phyloP scores from a whole-genome alignment of 2,797 vertebrate genomes.

The Pitangus sulphuratus region DNA sequence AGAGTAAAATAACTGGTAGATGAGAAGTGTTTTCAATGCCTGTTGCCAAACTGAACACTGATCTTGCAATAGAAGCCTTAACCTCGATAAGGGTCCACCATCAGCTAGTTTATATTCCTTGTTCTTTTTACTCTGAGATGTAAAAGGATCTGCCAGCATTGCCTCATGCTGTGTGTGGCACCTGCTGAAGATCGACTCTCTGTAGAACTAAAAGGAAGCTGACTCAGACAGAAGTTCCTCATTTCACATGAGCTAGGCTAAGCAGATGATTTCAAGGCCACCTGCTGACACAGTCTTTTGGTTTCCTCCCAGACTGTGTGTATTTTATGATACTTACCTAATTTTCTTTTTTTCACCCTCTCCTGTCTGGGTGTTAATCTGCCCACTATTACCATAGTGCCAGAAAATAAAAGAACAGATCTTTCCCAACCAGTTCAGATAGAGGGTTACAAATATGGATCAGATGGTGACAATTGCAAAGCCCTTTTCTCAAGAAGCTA shows the following conservation, averaged over 20 bases:
- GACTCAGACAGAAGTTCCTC: neutral
- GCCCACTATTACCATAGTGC: too few relatives aligned
- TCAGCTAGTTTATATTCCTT: neutral
- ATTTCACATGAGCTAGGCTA: neutral
- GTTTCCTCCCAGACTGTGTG: accelerated
- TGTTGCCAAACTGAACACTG: neutral
- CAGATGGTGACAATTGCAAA: neutral
- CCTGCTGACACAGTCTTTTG: neutral
- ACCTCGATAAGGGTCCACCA: neutral
- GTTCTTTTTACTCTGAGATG: neutral
- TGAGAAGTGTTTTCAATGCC: neutral
- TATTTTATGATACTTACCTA: neutral
- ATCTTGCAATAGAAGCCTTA: neutral
- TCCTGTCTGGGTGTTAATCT: neutral
- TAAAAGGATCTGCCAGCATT: neutral
- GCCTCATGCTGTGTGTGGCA: accelerated
- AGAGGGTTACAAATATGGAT: neutral
- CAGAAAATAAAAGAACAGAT: neutral
- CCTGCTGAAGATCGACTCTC: neutral
- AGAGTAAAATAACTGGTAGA: neutral
- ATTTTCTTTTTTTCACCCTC: neutral
- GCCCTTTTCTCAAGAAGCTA: neutral
- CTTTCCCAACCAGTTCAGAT: neutral
- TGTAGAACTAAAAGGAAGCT: neutral
- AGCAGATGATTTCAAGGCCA: neutral